A percentile compares a stretch with the other conserved stretches of the same genome.
phyloP scores from a whole-genome alignment of 2,113 vertebrate genomes.

The Thermophis baileyi region DNA sequence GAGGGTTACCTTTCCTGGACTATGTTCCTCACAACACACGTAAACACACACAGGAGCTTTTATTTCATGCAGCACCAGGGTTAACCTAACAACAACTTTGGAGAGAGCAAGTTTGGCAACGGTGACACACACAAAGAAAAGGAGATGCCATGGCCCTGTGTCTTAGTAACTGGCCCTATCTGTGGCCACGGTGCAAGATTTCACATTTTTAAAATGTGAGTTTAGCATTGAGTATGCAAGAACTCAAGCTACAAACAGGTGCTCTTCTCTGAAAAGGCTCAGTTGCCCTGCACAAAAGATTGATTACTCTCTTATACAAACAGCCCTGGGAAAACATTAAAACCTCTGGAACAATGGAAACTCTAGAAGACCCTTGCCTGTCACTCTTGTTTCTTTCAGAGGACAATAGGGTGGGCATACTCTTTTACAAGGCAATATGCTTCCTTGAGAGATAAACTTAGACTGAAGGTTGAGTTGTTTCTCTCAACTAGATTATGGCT shows the following conservation, averaged over 20 bases:
- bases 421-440: not conserved
- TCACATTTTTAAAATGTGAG: not conserved
- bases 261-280: not conserved
- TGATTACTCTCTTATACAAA: not conserved
- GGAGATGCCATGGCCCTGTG: not conserved
- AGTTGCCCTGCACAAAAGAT: not conserved
- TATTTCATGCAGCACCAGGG: not conserved
- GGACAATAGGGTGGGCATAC: not conserved
- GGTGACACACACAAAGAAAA: not conserved
- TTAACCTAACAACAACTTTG: not conserved
- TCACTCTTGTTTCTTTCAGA: slow-evolving; percentile 25
- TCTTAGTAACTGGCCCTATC: too few relatives aligned
- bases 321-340: not conserved
- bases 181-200: not conserved
- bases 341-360: not conserved
- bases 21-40: not conserved
- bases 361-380: not conserved
- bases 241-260: not conserved
- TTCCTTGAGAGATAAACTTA: slow-evolving; percentile 16
- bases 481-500: not conserved
- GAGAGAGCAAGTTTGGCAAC: not conserved
- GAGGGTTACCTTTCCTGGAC: not conserved
- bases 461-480: slow-evolving; percentile 2
- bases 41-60: not conserved
- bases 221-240: not conserved